Evolutionary conservation across 1,140 invertebrate species (phyloP), one percentile per base, ranked within the genome.

Genomic region (Zaprionus camerounensis): DNA sequence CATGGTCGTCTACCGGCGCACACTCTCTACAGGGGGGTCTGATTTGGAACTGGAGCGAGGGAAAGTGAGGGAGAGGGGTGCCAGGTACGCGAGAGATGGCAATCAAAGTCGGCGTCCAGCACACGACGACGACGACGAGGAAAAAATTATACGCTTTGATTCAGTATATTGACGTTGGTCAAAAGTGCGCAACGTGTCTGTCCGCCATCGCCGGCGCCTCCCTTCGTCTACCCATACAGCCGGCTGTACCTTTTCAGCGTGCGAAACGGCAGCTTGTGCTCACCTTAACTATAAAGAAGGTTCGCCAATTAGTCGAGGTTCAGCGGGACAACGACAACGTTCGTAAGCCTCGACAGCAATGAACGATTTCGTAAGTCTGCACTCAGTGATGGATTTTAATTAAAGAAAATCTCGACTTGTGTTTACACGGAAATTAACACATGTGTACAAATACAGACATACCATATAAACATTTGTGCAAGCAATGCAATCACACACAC

Each of bases 241-340:
- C 53, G 53, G 24, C 53, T 56, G 53, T 56, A 56, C 53, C 53
- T 56, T 49, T 69, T 51, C 61, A 71, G 71, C 81, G 81, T 85
- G 82, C 84, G 82, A 83, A 83, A 74, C 82, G 80, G 69, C 81
- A 83, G 81, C 81, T 72, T 83, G 81, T 51, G 71, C 36, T n/a
- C 41, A 11, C 61, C 38, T 22, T 76, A 82, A 76, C 57, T 17
- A 9, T 9, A 46, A 46, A n/a, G 41, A 13, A 38, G 13, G 62
- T 46, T 70, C 56, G 70, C 66, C 66, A 82, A 85, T 79, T 86
- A 70, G 44, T 66, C 46, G 22, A 51, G 46, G 17, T 20, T 24
- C 46, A 51, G 46, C 20, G 46, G 20, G 46, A 51, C 46, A 24
- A 24, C 46, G 46, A 24, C 46, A 51, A n/a, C 46, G 46, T 22